Evolutionary conservation across 2,888 invertebrate species (phyloP).

Genomic region (Stratiomys singularior): DNA sequence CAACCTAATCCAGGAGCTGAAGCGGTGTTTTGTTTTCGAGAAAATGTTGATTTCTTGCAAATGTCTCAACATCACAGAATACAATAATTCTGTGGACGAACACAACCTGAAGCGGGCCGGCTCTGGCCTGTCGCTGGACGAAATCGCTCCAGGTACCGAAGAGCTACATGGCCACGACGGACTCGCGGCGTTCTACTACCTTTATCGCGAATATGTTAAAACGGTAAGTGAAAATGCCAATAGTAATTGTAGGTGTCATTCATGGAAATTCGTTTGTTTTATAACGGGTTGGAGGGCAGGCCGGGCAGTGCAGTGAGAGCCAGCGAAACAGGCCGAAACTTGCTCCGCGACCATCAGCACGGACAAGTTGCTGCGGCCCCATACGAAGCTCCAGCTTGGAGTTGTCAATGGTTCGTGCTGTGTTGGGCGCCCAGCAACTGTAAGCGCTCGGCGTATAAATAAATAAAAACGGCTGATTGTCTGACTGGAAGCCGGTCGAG

Average conservation of each 20-base stretch:
- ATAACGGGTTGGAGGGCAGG: neutral
- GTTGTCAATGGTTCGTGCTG: neutral
- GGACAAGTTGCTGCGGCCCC: neutral
- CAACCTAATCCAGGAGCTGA: neutral
- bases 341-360: neutral
- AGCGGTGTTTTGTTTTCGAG: neutral
- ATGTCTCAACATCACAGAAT: conserved; percentile 73
- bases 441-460: conserved; percentile 23
- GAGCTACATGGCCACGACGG: conserved; percentile 21
- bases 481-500: conserved; percentile 37
- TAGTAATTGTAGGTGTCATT: too few relatives aligned
- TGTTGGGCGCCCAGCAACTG: conserved; percentile 22
- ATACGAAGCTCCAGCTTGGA: neutral
- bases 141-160: neutral
- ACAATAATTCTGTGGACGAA: conserved; percentile 48
- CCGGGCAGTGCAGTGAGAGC: neutral
- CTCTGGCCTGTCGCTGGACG: conserved; percentile 54
- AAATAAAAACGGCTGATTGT: conserved; percentile 43
- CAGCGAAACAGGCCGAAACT: neutral
- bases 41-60: conserved; percentile 72
- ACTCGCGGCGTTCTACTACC: conserved; percentile 26
- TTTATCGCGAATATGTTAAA: conserved; percentile 39
- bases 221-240: conserved; percentile 31
- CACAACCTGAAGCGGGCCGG: conserved; percentile 70
- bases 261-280: too few relatives aligned